A percentile compares a stretch with the other conserved stretches of the same genome.
phyloP scores from a whole-genome alignment of 2,797 vertebrate species.

The Graptemys geographica region DNA sequence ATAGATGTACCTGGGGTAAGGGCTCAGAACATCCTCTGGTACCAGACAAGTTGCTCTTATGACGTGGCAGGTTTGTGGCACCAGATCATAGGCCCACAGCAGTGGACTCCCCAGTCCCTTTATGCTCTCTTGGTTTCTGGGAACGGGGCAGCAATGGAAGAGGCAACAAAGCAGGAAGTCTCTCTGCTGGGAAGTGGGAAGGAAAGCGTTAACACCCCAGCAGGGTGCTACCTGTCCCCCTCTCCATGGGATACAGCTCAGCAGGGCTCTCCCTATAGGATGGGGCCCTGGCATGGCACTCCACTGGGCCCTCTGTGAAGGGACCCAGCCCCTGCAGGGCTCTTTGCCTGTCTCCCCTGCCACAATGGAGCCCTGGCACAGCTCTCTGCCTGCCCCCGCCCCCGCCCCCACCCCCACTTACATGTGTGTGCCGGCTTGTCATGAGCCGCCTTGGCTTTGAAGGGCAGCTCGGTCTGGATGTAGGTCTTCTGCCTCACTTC shows the following conservation, averaged over 20 bases:
- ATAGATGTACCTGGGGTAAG: background rate
- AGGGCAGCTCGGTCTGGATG: conserved; percentile 88
- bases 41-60: background rate
- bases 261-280: background rate
- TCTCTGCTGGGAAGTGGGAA: background rate
- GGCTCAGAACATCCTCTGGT: background rate
- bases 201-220: background rate
- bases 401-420: conserved; percentile 71
- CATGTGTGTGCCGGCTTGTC: conserved; percentile 88
- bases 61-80: background rate
- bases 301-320: background rate
- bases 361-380: background rate
- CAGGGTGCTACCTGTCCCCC: too few species aligned
- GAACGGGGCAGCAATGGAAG: background rate
- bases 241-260: background rate
- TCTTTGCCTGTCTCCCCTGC: background rate
- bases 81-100: background rate
- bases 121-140: background rate
- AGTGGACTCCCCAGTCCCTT: background rate
- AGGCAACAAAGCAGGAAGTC: background rate
- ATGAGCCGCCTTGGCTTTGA: conserved; percentile 89
- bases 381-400: background rate
- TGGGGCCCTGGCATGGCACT: background rate
- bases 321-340: background rate
- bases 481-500: conserved; percentile 85